Base-by-base conservation (phyloP, 2,888 invertebrate genomes). In the Myopa testacea region DNA sequence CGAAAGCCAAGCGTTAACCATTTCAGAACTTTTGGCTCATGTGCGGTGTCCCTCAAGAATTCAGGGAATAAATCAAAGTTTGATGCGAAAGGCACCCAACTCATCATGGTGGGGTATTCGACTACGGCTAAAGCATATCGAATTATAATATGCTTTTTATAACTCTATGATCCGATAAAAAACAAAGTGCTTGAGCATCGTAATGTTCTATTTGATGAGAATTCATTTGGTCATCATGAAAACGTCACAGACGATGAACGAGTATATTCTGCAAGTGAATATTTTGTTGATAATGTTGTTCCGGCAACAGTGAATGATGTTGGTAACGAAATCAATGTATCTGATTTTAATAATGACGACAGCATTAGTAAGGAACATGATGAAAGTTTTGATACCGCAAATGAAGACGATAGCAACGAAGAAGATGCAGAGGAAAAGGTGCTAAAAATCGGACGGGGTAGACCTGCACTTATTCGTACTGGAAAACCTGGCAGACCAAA, bases 101-200 rank as follows among this genome's bases (percentile, higher is more conserved):
- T 72, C 12, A 73, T 76, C 16, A 80, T 78, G 78, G 75, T 78
- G 50, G 80, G 78, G 60, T 78, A 80, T 74, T 74, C 70, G 52
- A 73, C 38, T 3, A 63, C 76, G 73, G 72, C 78, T 19, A 79
- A 74, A 58, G 78, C 38, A 75, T 78, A 72, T 71, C 71, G 75
- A 62, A n/a, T n/a, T n/a, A n/a, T n/a, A n/a, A n/a, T n/a, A n/a
- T n/a, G n/a, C n/a, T n/a, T n/a, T n/a, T n/a, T n/a, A n/a, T n/a
- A n/a, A 62, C 71, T 71, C 40, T 78, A 70, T 71, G 78, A 75
- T 38, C 19, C 34, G 34, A 34, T 34, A n/a, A 38, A 26, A 37
- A 26, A 67, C 37, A 67, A 69, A 38, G 69, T 69, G 50, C 10
- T 50, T 34, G 69, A 26, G 26, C 26, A 26, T 26, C 26, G 26